Evolutionary conservation across 2,888 invertebrate species (phyloP).

Genomic region (Branchipolynoe longqiensis): DNA sequence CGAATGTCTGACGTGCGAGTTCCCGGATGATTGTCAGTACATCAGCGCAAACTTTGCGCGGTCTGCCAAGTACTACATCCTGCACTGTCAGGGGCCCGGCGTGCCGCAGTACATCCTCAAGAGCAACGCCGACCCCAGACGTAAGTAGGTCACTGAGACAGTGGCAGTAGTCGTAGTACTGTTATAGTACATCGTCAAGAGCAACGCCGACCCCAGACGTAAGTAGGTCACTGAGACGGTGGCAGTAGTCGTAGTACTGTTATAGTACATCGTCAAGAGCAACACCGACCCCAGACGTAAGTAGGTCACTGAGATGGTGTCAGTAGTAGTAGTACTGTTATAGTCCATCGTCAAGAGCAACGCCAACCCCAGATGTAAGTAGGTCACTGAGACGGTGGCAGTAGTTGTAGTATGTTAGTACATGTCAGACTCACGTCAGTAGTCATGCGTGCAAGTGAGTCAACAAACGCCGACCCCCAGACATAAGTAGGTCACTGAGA

Average conservation of each 20-base stretch:
- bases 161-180: too few species aligned
- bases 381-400: too few species aligned
- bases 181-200: conserved; percentile 72
- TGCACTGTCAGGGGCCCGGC: conserved; percentile 95
- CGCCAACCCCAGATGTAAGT: too few species aligned
- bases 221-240: too few species aligned
- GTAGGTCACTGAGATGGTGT: too few species aligned
- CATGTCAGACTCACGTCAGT: too few species aligned
- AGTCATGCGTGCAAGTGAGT: conserved; percentile 72
- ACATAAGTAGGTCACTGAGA: too few species aligned
- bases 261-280: neutral
- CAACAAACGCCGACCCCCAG: conserved; percentile 63
- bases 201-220: conserved; percentile 61
- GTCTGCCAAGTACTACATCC: conserved; percentile 89
- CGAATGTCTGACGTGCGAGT: conserved; percentile 86
- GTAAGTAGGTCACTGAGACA: too few species aligned
- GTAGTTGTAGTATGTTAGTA: too few species aligned
- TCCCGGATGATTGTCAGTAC: conserved; percentile 90
- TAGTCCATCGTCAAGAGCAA: too few species aligned
- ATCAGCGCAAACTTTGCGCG: conserved; percentile 85
- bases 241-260: too few species aligned
- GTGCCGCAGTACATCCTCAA: conserved; percentile 85
- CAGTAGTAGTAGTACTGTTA: too few species aligned
- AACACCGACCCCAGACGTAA: neutral
- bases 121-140: conserved; percentile 61